phyloP scores from a whole-genome alignment of 2,888 invertebrate genomes.

The Saturnia pavonia region DNA sequence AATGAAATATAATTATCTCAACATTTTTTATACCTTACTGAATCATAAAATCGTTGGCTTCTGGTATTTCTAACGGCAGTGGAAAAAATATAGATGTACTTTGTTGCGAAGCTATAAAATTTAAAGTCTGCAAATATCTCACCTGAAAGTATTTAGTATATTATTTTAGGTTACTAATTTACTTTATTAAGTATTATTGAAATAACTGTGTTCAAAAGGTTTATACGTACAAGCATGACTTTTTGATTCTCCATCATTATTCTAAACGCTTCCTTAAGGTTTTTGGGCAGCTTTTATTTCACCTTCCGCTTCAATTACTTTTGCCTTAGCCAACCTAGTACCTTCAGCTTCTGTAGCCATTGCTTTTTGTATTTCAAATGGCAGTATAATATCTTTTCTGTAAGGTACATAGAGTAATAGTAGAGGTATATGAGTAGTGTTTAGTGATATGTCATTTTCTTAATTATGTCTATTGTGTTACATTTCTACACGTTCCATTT shows the following conservation, averaged over 20 bases:
- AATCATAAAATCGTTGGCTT: conserved; percentile 23
- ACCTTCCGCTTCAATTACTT: conserved; percentile 40
- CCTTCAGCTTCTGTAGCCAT: conserved; percentile 66
- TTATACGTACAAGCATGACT: conserved; percentile 49
- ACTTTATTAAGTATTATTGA: no score
- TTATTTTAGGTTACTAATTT: background rate
- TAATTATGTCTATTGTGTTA: conserved; percentile 53
- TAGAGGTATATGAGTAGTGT: background rate
- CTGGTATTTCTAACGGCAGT: conserved; percentile 52
- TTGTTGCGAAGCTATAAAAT: conserved; percentile 49
- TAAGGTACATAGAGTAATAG: conserved; percentile 13
- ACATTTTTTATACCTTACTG: background rate
- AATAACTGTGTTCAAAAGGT: background rate
- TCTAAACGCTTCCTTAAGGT: conserved; percentile 51
- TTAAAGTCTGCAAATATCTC: conserved; percentile 59
- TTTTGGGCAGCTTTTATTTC: conserved; percentile 62
- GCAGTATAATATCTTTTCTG: conserved; percentile 59
- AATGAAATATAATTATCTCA: background rate
- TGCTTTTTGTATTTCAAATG: conserved; percentile 57
- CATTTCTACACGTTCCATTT: conserved; percentile 85
- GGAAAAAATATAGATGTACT: conserved; percentile 55
- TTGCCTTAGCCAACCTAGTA: conserved; percentile 46
- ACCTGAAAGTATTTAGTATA: conserved; percentile 46
- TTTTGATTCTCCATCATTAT: conserved; percentile 53
- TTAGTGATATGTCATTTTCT: background rate